Conservation (phyloP, 1,140 invertebrate species). For the Lutraria rhynchaena region DNA sequence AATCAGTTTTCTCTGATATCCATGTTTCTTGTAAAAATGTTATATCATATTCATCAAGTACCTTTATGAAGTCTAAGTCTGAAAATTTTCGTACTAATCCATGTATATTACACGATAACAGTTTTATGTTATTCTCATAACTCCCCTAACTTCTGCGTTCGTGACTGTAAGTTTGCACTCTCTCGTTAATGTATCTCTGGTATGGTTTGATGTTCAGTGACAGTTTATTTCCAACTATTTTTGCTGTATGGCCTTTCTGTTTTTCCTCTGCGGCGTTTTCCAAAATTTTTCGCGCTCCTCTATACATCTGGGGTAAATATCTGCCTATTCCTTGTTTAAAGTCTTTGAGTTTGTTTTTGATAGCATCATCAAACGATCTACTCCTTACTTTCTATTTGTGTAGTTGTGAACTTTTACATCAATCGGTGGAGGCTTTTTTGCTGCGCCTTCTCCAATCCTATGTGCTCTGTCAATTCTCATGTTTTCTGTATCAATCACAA, state of each 20-base stretch:
- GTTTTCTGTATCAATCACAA: neutral
- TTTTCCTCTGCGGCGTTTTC: too few species aligned
- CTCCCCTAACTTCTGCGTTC: neutral
- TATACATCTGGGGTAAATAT: neutral
- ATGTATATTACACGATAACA: conserved; percentile 16
- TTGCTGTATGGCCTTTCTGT: neutral
- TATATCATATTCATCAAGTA: too few species aligned
- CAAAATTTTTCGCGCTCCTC: conserved; percentile 6
- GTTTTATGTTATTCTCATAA: conserved; percentile 15
- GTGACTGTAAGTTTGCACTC: conserved; percentile 4
- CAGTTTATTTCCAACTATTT: neutral
- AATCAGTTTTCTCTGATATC: too few species aligned
- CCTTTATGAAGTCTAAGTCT: too few species aligned
- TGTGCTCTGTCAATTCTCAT: conserved; percentile 24
- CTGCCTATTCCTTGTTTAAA: conserved; percentile 3
- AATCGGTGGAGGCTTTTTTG: conserved; percentile 12
- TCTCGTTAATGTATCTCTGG: conserved; percentile 8
- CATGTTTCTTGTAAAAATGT: too few species aligned
- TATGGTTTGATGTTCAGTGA: too few species aligned
- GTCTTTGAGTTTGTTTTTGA: conserved; percentile 18
- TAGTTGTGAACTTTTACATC: conserved; percentile 27
- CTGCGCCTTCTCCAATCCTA: neutral
- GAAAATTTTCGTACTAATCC: conserved; percentile 8
- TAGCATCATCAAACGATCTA: conserved; percentile 1
- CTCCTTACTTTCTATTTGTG: conserved; percentile 6